Evolutionary conservation across 2,888 invertebrate genomes (phyloP).

Genomic region (Aricia artaxerxes): DNA sequence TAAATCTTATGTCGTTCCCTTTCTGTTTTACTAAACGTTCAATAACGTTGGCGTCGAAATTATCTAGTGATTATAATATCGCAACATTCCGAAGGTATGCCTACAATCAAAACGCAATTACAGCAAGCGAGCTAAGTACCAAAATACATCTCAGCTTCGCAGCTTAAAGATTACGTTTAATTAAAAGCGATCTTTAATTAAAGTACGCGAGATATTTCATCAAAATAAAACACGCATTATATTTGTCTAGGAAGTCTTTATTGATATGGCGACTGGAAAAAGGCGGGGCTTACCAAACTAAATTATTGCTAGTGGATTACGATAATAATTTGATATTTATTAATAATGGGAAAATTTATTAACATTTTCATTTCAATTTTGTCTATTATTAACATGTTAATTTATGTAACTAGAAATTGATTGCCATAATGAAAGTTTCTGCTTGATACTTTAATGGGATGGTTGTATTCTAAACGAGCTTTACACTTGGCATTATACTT

Average conservation of each 20-base stretch:
- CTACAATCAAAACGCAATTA: slow-evolving; percentile 46
- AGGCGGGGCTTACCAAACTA: slow-evolving; percentile 62
- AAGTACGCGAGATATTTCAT: slow-evolving; percentile 64
- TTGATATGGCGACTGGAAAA: slow-evolving; percentile 77
- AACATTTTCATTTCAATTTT: background rate
- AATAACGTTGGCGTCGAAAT: slow-evolving; percentile 1
- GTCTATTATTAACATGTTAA: slow-evolving; percentile 3
- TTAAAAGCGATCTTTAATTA: slow-evolving; percentile 75
- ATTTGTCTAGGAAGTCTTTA: slow-evolving; percentile 75
- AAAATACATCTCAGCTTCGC: slow-evolving; percentile 57
- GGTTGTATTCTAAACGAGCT: background rate
- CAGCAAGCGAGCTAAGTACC: slow-evolving; percentile 40
- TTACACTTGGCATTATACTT: background rate
- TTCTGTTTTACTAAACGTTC: background rate
- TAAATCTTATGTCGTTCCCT: background rate
- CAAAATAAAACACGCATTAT: slow-evolving; percentile 66
- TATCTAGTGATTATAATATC: slow-evolving; percentile 20
- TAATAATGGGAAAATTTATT: slow-evolving; percentile 7
- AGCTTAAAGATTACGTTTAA: slow-evolving; percentile 67
- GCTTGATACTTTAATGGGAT: background rate
- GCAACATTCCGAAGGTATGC: slow-evolving; percentile 32
- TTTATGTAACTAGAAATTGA: background rate
- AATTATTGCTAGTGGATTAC: slow-evolving; percentile 20
- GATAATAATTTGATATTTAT: slow-evolving; percentile 7
- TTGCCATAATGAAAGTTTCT: background rate